Conservation (phyloP, 2,888 invertebrate species). For the Hemistola chrysoprasaria region DNA sequence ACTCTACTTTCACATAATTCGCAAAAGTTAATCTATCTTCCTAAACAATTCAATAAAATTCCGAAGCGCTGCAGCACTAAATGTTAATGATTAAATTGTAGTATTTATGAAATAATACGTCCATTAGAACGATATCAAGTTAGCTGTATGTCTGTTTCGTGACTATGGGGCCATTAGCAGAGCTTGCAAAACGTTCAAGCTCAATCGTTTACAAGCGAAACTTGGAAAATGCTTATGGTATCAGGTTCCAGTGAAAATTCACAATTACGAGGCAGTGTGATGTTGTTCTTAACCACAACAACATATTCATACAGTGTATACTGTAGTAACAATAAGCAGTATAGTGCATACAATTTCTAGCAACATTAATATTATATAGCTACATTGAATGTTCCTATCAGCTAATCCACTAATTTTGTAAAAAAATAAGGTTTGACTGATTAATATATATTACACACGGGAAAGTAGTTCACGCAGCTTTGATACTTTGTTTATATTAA, state of each 20-base stretch:
- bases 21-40: neutral
- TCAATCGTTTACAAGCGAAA: slow-evolving; percentile 41
- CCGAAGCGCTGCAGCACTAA: slow-evolving; percentile 9
- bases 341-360: too few relatives aligned
- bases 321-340: too few relatives aligned
- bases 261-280: neutral
- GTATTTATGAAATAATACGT: slow-evolving; percentile 47
- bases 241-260: slow-evolving; percentile 22
- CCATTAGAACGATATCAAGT: slow-evolving; percentile 43
- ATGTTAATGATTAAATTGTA: slow-evolving; percentile 33
- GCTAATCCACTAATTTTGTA: too few relatives aligned
- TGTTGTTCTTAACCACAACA: neutral
- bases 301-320: slow-evolving; percentile 9
- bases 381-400: too few relatives aligned
- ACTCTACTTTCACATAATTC: too few relatives aligned
- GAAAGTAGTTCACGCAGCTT: too few relatives aligned
- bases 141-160: slow-evolving; percentile 49
- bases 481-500: too few relatives aligned
- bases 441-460: too few relatives aligned
- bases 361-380: too few relatives aligned
- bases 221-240: slow-evolving; percentile 41
- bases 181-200: slow-evolving; percentile 50
- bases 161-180: slow-evolving; percentile 45
- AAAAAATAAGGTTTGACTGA: too few relatives aligned
- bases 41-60: slow-evolving; percentile 14